Percentiles rank a stretch among this genome's conserved stretches.
phyloP scores from a whole-genome alignment of 1,140 invertebrate genomes.

The Ditylenchus dipsaci region DNA sequence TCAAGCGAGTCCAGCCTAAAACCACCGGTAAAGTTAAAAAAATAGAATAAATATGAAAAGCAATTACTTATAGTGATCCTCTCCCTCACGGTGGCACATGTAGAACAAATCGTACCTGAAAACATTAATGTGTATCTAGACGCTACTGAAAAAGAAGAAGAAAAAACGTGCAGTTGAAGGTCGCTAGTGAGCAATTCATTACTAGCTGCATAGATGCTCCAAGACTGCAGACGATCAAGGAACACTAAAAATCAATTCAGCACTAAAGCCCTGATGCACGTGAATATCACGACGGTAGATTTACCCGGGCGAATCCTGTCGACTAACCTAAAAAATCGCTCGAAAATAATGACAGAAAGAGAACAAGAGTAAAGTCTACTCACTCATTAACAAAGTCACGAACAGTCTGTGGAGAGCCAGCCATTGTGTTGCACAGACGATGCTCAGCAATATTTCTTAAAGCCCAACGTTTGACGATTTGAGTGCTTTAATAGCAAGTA shows the following conservation, averaged over 20 bases:
- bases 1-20: slow-evolving; percentile 53
- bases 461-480: slow-evolving; percentile 52
- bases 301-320: slow-evolving; percentile 43
- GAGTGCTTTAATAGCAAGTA: too few relatives aligned
- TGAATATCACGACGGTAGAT: too few relatives aligned
- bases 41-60: not conserved
- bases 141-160: not conserved
- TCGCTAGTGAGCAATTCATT: slow-evolving; percentile 45
- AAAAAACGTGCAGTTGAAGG: slow-evolving; percentile 11
- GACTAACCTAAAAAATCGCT: slow-evolving; percentile 42
- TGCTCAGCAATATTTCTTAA: slow-evolving; percentile 51
- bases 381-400: slow-evolving; percentile 50
- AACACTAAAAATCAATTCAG: slow-evolving; percentile 24
- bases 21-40: too few relatives aligned
- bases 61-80: slow-evolving; percentile 47
- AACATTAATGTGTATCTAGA: too few relatives aligned
- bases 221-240: slow-evolving; percentile 46
- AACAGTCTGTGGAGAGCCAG: slow-evolving; percentile 53
- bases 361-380: slow-evolving; percentile 1
- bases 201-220: slow-evolving; percentile 41
- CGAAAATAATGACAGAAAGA: slow-evolving; percentile 2
- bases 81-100: slow-evolving; percentile 52
- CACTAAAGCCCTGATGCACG: too few relatives aligned
- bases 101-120: slow-evolving; percentile 51
- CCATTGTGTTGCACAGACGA: slow-evolving; percentile 56